Base-by-base conservation (phyloP, 2,888 invertebrate genomes). In the Trichopoda pennipes region DNA sequence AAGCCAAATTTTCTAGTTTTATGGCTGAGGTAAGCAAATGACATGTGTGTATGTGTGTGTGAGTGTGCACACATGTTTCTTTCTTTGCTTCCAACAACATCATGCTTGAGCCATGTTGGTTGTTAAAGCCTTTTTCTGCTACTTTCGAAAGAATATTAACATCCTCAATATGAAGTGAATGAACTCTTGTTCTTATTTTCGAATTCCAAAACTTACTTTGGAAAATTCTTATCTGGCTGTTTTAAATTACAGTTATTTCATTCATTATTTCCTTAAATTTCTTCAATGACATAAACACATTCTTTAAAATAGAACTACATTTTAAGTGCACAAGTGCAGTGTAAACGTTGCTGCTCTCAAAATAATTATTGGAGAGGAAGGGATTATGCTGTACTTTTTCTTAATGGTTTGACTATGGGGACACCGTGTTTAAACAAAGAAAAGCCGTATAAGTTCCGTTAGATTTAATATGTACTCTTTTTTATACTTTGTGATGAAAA, bases 241-340 rank as follows among this genome's bases (percentile, higher is more conserved):
- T 3, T 10, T 6, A 53, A 56, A 1, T 19, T 44, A 19, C 19
- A 60, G 16, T 53, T 12, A 17, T 49, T 32, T 49, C 28, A 64
- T n/a, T 47, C 61, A 76, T 1, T 12, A 73, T 44, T 81, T 68
- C 76, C 61, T 17, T 44, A 51, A 53, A 53, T 55, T 79, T 72
- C 70, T 79, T 72, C 75, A 75, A 70, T 82, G 75, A 78, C 69
- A 73, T 73, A 28, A n/a, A n/a, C n/a, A n/a, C n/a, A n/a, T n/a
- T 55, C 73, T 53, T 68, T 68, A 58, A 35, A 74, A 74, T 64
- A 77, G 77, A n/a, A n/a, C n/a, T n/a, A n/a, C n/a, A n/a, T n/a
- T n/a, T n/a, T n/a, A n/a, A n/a, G n/a, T n/a, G n/a, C n/a, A n/a
- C n/a, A n/a, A n/a, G n/a, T n/a, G n/a, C n/a, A n/a, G n/a, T n/a